Evolutionary conservation across 2,113 vertebrate species (phyloP), one percentile per base, ranked within the genome.

Genomic region (Herpetotheres cachinnans): DNA sequence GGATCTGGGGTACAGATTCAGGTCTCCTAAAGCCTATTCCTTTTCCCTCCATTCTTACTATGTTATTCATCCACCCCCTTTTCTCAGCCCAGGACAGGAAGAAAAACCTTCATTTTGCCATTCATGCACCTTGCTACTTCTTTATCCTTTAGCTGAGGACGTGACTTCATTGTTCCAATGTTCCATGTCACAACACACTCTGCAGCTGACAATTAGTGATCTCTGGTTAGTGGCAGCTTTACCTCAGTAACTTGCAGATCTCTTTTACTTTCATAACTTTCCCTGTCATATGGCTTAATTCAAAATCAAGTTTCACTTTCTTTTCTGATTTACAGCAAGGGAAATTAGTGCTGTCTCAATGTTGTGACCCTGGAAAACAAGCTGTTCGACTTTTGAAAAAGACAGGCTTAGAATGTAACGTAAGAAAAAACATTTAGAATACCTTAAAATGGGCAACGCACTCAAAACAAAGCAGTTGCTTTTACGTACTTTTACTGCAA

Each of bases 301-400:
- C 11, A 70, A 92, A 96, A 92, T 32, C 16, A 54, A 89, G 70
- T 95, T 96, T 96, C 87, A 66, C 74, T 95, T 95, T 96, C 86
- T 90, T 73, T 95, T 97, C 78, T 59, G 40, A 82, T 30, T 87
- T 93, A 87, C 46, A 55, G 50, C 24, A 94, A 76, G 20, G 18
- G 30, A 82, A 69, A 62, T 27, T 4, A 55, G 27, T 34, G 38
- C 40, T 69, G 27, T 56, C 82, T 61, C n/a, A 38, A 12, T 27
- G 42, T 3, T 54, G 49, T 38, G 49, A 71, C 44, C 52, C 30
- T 42, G 27, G 73, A 84, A 91, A 91, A 84, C 21, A 72, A 95
- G 73, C 86, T 83, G 74, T 79, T 81, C 81, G 70, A 86, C 90
- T 89, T 91, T 44, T 76, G 89, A 90, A 78, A 92, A 81, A 82